Conservation (phyloP, 2,113 vertebrate species). For the Trematocara zebra region DNA sequence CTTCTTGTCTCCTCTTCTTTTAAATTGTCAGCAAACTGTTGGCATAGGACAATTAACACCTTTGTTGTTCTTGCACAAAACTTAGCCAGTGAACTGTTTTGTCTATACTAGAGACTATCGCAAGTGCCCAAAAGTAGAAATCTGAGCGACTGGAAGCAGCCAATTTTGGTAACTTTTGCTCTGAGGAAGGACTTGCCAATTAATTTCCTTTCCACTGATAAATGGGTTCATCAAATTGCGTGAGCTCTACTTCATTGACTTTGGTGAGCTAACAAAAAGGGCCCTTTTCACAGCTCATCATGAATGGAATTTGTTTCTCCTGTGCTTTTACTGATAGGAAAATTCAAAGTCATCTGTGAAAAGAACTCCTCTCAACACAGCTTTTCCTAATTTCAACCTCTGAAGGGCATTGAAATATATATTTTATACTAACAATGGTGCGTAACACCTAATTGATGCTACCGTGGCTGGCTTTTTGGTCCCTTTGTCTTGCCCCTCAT, state of each 20-base stretch:
- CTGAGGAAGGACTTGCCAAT: neutral
- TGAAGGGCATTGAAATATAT: neutral
- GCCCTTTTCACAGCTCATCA: neutral
- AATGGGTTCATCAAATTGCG: neutral
- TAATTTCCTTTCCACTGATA: neutral
- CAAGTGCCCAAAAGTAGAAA: neutral
- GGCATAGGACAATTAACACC: neutral
- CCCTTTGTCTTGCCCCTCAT: neutral
- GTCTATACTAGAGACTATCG: neutral
- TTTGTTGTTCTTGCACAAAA: neutral
- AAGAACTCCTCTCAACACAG: neutral
- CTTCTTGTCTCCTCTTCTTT: neutral
- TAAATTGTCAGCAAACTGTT: neutral
- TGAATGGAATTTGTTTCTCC: neutral
- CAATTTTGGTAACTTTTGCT: neutral
- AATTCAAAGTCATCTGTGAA: neutral
- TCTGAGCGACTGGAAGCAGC: neutral
- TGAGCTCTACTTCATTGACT: neutral
- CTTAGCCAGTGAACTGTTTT: neutral
- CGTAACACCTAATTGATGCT: neutral
- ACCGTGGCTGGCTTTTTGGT: neutral
- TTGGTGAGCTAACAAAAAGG: neutral
- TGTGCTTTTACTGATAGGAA: neutral
- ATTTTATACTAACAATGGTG: neutral
- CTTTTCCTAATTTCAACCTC: neutral